Evolutionary conservation across 1,140 invertebrate genomes (phyloP).

Genomic region (Pseudobourletiella spinata): DNA sequence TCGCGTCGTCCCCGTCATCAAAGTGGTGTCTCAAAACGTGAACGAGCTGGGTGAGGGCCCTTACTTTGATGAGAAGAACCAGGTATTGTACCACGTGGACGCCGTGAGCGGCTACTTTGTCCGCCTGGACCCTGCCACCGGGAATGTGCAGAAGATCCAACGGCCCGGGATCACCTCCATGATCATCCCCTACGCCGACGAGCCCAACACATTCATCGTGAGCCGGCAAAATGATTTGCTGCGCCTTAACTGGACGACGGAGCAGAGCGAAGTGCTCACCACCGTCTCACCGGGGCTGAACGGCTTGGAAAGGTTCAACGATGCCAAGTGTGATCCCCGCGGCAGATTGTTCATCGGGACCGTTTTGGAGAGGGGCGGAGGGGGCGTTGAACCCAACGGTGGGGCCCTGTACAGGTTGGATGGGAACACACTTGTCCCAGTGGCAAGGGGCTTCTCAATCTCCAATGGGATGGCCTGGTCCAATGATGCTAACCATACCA

Average conservation of each 20-base stretch:
- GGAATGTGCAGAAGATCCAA: background rate
- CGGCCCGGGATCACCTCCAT: background rate
- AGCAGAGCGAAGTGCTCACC: background rate
- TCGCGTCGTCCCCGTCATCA: background rate
- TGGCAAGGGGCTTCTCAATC: constrained; percentile 2
- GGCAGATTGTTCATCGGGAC: constrained; percentile 21
- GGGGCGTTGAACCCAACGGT: background rate
- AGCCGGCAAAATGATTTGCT: background rate
- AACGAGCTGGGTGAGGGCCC: constrained; percentile 15
- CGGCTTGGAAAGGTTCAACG: constrained; percentile 16
- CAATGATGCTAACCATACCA: constrained; percentile 12
- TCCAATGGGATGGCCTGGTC: constrained; percentile 22
- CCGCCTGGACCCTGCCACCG: constrained; percentile 8
- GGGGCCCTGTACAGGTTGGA: constrained; percentile 13
- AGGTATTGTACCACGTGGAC: constrained; percentile 16
- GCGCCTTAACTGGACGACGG: constrained; percentile 7
- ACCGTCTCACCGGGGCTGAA: background rate
- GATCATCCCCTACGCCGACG: constrained; percentile 7
- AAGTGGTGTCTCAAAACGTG: background rate
- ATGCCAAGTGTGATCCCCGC: constrained; percentile 11
- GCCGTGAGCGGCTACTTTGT: background rate
- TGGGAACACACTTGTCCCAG: background rate
- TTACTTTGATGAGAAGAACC: background rate
- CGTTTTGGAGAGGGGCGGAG: background rate
- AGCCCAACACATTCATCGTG: constrained; percentile 9